A percentile compares a stretch with the other conserved stretches of the same genome.
phyloP scores from a whole-genome alignment of 2,797 vertebrate species.

The Pelochelys cantorii region DNA sequence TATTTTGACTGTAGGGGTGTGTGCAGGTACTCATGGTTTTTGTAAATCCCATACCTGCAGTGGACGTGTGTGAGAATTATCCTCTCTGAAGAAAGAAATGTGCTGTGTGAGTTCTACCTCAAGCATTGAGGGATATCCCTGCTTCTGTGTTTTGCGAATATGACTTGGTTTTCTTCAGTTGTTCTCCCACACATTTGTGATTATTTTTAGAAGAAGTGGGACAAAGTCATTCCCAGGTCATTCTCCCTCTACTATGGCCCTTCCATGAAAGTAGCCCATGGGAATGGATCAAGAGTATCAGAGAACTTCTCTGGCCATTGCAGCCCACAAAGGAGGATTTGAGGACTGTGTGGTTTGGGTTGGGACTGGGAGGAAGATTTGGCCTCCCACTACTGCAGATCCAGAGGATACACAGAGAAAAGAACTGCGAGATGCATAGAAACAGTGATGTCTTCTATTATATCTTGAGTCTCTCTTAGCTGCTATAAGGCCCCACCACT shows the following conservation, averaged over 20 bases:
- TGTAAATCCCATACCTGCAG: rapidly evolving
- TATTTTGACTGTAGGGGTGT: rapidly evolving
- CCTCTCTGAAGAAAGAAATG: not conserved
- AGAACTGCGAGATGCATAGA: not conserved
- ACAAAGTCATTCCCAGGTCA: not conserved
- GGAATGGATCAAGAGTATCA: not conserved
- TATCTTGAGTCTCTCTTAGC: not conserved
- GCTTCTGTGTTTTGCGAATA: not conserved
- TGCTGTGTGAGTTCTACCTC: rapidly evolving
- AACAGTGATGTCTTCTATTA: not conserved
- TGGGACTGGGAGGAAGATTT: not conserved
- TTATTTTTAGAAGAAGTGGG: not conserved
- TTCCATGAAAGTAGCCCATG: not conserved
- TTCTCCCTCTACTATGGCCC: not conserved
- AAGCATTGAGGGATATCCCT: not conserved
- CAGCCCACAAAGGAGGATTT: not conserved
- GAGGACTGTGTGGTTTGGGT: not conserved
- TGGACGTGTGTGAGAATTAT: not conserved
- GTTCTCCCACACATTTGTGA: constrained; percentile 24
- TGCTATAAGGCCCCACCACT: not conserved
- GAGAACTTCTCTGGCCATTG: not conserved
- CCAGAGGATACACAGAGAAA: not conserved
- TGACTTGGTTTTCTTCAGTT: not conserved
- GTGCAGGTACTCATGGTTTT: not conserved
- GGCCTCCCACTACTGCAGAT: not conserved